phyloP scores from a whole-genome alignment of 2,113 vertebrate species.

The Ifrita kowaldi region DNA sequence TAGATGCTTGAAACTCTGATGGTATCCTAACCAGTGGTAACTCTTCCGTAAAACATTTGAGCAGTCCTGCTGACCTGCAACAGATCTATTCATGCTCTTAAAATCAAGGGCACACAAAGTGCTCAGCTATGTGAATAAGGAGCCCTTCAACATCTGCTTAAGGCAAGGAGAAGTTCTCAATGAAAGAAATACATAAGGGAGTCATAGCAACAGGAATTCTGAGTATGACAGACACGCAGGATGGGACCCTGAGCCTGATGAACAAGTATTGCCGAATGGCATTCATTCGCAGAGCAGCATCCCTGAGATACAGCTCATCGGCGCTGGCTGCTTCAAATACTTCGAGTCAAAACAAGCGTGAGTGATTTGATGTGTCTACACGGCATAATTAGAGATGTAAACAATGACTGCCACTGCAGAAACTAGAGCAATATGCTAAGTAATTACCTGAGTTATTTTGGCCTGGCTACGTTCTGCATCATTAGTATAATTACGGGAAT shows the following conservation, averaged over 20 bases:
- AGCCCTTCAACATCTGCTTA: neutral
- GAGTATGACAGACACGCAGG: neutral
- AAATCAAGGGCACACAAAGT: neutral
- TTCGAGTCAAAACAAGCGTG: slow-evolving; percentile 52
- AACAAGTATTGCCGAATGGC: neutral
- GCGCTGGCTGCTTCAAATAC: neutral
- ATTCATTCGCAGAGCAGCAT: neutral
- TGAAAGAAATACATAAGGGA: neutral
- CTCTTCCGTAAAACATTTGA: neutral
- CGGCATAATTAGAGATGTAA: slow-evolving; percentile 10
- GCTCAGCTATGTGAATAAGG: neutral
- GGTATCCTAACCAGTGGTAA: neutral
- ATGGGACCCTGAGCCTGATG: neutral
- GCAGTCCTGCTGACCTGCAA: neutral
- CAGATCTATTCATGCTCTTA: neutral
- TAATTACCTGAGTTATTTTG: slow-evolving; percentile 58
- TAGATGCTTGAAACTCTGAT: neutral
- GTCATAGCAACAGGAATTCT: neutral
- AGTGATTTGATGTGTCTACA: slow-evolving; percentile 18
- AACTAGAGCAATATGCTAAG: slow-evolving; percentile 40
- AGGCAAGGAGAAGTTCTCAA: neutral
- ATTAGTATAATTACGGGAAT: slow-evolving; percentile 15
- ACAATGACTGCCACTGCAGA: slow-evolving; percentile 9
- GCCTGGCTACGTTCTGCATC: slow-evolving; percentile 7
- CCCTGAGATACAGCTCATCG: neutral